A percentile compares a stretch with the other conserved stretches of the same genome.
Evolutionary conservation across 1,140 invertebrate genomes (phyloP).

Genomic region (Cepaea nemoralis): DNA sequence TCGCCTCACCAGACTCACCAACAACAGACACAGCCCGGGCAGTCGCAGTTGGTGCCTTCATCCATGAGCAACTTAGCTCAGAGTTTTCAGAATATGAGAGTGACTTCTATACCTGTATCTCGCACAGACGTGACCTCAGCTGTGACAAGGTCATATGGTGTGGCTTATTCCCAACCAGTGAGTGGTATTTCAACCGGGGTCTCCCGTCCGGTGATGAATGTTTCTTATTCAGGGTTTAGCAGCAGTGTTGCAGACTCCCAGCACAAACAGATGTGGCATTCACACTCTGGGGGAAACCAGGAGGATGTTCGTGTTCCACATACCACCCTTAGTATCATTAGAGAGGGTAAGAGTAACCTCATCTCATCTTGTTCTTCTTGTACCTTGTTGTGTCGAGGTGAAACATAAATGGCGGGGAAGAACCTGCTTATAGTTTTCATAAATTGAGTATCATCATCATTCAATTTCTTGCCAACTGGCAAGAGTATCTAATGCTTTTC

Average conservation of each 20-base stretch:
- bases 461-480: no score
- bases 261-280: not conserved
- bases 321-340: conserved; percentile 25
- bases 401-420: no score
- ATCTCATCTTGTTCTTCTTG: no score
- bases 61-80: conserved; percentile 35
- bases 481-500: no score
- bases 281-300: not conserved
- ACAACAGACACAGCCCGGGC: not conserved
- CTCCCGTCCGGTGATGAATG: conserved; percentile 18
- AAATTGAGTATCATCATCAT: no score
- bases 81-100: conserved; percentile 41
- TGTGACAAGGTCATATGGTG: conserved; percentile 33
- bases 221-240: conserved; percentile 8
- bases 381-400: no score
- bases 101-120: conserved; percentile 41
- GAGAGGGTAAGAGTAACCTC: conserved; percentile 32
- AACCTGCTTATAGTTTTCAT: no score
- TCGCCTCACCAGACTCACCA: conserved; percentile 27
- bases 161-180: conserved; percentile 44
- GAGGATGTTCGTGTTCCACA: not conserved
- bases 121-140: conserved; percentile 43
- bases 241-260: not conserved
- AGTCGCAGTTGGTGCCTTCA: not conserved
- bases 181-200: conserved; percentile 18